These are phyloP conservation scores for Drosophila sulfurigaster DNA, from an alignment of 1,140 invertebrate species.

Conservation along the genomic window DNA sequence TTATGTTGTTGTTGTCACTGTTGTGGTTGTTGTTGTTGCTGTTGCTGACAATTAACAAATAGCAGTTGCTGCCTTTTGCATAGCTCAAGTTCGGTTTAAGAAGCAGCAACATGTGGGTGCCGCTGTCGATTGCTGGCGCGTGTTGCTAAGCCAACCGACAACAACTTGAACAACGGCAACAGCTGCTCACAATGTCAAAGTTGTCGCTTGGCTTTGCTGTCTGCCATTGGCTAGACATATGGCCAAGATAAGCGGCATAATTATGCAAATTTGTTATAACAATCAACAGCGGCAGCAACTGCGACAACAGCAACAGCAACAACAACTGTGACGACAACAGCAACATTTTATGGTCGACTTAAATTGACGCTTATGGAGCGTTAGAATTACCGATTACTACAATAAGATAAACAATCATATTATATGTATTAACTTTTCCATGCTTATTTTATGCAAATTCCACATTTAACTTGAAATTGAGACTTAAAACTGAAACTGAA, in stretches of 20 bases:
- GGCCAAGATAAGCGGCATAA: constrained; percentile 82
- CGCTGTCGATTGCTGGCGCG: constrained; percentile 42
- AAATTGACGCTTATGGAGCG: constrained; percentile 76
- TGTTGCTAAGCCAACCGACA: constrained; percentile 33
- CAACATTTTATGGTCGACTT: constrained; percentile 66
- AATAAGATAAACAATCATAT: constrained; percentile 38
- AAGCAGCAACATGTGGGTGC: constrained; percentile 59
- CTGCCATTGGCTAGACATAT: constrained; percentile 63
- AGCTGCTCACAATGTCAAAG: constrained; percentile 45
- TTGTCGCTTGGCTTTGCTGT: constrained; percentile 27
- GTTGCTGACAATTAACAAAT: constrained; percentile 16
- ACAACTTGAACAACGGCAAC: constrained; percentile 13
- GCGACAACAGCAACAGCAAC: neutral
- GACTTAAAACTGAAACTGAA: neutral
- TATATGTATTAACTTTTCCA: neutral
- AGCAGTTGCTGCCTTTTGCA: constrained; percentile 23
- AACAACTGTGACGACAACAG: constrained; percentile 43
- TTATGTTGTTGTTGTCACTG: constrained; percentile 59
- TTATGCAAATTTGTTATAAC: constrained; percentile 82
- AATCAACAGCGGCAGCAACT: constrained; percentile 53
- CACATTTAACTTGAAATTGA: neutral
- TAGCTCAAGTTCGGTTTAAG: constrained; percentile 15
- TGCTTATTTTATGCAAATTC: constrained; percentile 14
- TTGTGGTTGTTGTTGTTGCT: constrained; percentile 37
- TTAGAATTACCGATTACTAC: constrained; percentile 68